Evolutionary conservation across 2,797 vertebrate species (phyloP).

Genomic region (Trichosurus vulpecula): DNA sequence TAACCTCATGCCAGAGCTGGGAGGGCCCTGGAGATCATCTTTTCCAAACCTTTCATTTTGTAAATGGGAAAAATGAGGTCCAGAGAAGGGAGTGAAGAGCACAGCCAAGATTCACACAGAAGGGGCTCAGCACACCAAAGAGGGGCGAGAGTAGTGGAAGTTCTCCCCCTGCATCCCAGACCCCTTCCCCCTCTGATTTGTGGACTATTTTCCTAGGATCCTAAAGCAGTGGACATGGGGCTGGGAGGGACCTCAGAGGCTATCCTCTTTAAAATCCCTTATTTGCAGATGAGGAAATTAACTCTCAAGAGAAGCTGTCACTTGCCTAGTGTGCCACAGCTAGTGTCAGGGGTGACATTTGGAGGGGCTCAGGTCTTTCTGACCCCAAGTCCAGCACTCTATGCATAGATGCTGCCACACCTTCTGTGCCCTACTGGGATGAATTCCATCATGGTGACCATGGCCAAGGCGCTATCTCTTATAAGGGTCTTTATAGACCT

Average conservation of each 20-base stretch:
- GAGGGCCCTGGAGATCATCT: not conserved
- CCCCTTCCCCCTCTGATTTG: not conserved
- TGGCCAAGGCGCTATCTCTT: not conserved
- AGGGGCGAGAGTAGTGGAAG: not conserved
- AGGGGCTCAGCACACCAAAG: not conserved
- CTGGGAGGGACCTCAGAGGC: not conserved
- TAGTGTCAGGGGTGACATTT: not conserved
- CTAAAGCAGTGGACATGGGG: not conserved
- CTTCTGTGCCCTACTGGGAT: not conserved
- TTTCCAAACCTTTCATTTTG: not conserved
- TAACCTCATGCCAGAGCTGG: not conserved
- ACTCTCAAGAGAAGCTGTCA: not conserved
- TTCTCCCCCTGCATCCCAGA: not conserved
- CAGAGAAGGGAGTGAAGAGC: not conserved
- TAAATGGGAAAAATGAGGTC: not conserved
- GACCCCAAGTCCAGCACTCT: not conserved
- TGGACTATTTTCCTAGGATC: not conserved
- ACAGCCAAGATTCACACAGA: not conserved
- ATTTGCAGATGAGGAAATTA: not conserved
- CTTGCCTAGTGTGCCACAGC: not conserved
- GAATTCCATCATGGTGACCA: not conserved
- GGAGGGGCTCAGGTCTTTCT: not conserved
- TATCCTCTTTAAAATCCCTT: not conserved
- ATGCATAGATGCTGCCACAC: not conserved
- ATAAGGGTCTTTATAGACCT: not conserved